Conservation (phyloP, 2,113 vertebrate genomes). For the Seriola dumerili region DNA sequence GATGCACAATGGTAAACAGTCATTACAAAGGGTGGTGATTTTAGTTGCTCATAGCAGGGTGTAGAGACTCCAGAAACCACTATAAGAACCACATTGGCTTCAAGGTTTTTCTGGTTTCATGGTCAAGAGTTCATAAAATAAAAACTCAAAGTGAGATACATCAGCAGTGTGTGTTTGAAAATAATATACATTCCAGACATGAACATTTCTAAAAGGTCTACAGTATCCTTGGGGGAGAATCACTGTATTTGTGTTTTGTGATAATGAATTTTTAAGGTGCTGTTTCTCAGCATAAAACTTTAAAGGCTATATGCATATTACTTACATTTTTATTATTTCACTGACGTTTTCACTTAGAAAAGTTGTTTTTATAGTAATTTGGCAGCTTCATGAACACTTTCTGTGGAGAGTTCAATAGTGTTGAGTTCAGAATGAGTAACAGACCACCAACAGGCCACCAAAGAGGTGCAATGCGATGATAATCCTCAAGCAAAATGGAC, state of each 20-base stretch:
- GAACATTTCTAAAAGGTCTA: too few relatives aligned
- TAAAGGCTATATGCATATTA: too few relatives aligned
- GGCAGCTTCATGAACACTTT: not conserved
- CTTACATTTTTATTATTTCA: too few relatives aligned
- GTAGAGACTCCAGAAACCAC: not conserved
- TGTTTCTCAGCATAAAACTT: too few relatives aligned
- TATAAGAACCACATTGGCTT: not conserved
- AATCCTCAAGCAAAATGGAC: constrained; percentile 55
- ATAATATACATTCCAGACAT: not conserved
- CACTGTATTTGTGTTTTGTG: too few relatives aligned
- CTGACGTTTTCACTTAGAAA: not conserved
- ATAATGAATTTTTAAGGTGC: too few relatives aligned
- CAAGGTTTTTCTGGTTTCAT: not conserved
- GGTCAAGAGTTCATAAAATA: too few relatives aligned
- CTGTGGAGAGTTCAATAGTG: not conserved
- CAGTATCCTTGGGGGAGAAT: too few relatives aligned
- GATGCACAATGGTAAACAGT: not conserved
- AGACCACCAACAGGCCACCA: constrained; percentile 59
- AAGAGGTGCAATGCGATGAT: constrained; percentile 32
- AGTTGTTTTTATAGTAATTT: not conserved
- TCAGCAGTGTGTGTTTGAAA: too few relatives aligned
- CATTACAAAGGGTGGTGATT: not conserved
- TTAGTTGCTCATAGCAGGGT: not conserved
- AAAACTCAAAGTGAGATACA: too few relatives aligned
- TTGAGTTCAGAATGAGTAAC: not conserved